These are phyloP conservation scores for Pseudolaguvia tuberculata DNA, from an alignment of 2,113 vertebrate species.

Conservation along the genomic window DNA sequence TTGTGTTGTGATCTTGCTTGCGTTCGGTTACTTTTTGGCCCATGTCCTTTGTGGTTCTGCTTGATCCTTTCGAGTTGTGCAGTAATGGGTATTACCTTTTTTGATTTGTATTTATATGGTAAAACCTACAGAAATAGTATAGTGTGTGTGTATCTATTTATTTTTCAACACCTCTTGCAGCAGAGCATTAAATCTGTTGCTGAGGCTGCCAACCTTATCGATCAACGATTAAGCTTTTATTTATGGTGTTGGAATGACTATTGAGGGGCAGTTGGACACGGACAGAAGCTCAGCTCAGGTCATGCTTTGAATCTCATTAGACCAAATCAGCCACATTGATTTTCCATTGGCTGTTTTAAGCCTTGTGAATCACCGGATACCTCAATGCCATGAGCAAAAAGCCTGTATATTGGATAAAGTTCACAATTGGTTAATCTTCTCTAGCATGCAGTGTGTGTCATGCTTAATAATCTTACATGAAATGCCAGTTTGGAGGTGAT, in stretches of 20 bases:
- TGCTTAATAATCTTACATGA: background rate
- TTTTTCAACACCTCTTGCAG: background rate
- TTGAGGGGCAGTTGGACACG: constrained; percentile 3
- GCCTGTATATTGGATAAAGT: constrained; percentile 4
- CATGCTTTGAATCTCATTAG: constrained; percentile 46
- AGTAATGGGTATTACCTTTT: too few species aligned
- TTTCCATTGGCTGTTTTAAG: constrained; percentile 34
- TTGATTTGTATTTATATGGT: too few species aligned
- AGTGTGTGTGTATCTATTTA: too few species aligned
- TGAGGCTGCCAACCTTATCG: constrained; percentile 9
- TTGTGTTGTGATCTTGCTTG: too few species aligned
- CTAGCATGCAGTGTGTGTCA: background rate
- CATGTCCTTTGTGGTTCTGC: too few species aligned
- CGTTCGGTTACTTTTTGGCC: too few species aligned
- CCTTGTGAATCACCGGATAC: constrained; percentile 41
- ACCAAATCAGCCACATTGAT: constrained; percentile 43
- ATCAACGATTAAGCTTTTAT: constrained; percentile 40
- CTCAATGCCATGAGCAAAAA: constrained; percentile 16
- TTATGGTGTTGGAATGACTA: constrained; percentile 12
- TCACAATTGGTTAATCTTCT: background rate
- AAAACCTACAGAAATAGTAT: too few species aligned
- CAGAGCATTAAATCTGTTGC: constrained; percentile 14
- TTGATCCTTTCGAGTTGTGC: too few species aligned
- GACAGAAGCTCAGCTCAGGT: constrained; percentile 10
- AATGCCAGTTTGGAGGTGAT: background rate